A percentile compares a stretch with the other conserved stretches of the same genome.
Conservation (phyloP, 2,888 invertebrate species). For the Pasiphila rectangulata region DNA sequence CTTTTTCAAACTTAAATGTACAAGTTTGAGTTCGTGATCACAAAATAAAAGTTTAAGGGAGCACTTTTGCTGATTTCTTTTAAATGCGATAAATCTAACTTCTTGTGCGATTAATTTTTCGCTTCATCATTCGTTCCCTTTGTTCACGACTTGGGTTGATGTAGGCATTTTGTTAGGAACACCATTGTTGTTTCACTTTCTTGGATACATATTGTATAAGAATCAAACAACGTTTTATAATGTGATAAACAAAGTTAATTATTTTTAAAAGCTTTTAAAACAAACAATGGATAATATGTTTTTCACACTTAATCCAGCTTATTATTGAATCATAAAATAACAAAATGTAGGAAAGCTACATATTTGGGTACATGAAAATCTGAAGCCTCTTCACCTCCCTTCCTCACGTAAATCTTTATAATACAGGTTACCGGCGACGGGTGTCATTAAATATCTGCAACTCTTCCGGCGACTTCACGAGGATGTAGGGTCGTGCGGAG, state of each 20-base stretch:
- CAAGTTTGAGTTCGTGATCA: slow-evolving; percentile 69
- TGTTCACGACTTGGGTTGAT: slow-evolving; percentile 33
- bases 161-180: slow-evolving; percentile 29
- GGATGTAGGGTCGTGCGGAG: slow-evolving; percentile 63
- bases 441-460: slow-evolving; percentile 66
- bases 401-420: too few relatives aligned
- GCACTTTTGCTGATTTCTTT: slow-evolving; percentile 64
- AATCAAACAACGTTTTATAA: neutral
- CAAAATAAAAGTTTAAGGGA: slow-evolving; percentile 69
- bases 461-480: slow-evolving; percentile 55
- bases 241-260: neutral
- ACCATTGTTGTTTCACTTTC: slow-evolving; percentile 26
- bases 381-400: too few relatives aligned
- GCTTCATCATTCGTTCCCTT: slow-evolving; percentile 45
- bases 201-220: slow-evolving; percentile 5
- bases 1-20: slow-evolving; percentile 73
- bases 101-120: slow-evolving; percentile 49
- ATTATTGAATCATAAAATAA: too few relatives aligned
- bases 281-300: too few relatives aligned
- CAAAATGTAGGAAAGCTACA: too few relatives aligned
- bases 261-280: too few relatives aligned
- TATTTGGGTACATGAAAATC: too few relatives aligned
- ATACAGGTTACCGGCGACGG: slow-evolving; percentile 16
- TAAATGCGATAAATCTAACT: slow-evolving; percentile 59
- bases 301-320: too few relatives aligned